These are phyloP conservation scores for Dicranocentrus wangi DNA, from an alignment of 2,888 invertebrate species.

Conservation along the genomic window DNA sequence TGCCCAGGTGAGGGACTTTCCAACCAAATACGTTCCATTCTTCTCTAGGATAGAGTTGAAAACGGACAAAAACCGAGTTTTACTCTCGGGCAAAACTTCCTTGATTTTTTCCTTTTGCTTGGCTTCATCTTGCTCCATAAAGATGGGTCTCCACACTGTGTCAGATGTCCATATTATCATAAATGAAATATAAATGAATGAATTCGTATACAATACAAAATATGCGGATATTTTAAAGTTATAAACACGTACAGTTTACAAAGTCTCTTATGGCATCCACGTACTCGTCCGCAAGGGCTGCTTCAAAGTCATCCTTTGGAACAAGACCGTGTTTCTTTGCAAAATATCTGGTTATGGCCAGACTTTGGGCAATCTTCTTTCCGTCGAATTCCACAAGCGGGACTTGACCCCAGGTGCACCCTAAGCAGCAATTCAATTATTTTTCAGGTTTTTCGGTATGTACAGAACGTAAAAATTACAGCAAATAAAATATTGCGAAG, in stretches of 20 bases:
- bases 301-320: conserved; percentile 78
- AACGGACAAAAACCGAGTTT: conserved; percentile 75
- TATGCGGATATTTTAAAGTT: too few relatives aligned
- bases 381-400: conserved; percentile 79
- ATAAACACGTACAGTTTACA: neutral
- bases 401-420: conserved; percentile 73
- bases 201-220: neutral
- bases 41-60: conserved; percentile 47
- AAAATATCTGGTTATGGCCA: conserved; percentile 79
- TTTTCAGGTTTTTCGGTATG: too few relatives aligned
- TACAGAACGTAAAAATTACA: too few relatives aligned
- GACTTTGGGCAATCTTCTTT: conserved; percentile 77
- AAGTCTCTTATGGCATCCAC: conserved; percentile 78
- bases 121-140: conserved; percentile 10
- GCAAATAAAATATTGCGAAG: too few relatives aligned
- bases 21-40: conserved; percentile 58
- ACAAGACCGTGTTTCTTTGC: conserved; percentile 77
- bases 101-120: neutral
- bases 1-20: conserved; percentile 62
- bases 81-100: neutral
- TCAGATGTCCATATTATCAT: neutral
- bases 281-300: conserved; percentile 78
- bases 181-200: neutral
- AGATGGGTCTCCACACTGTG: conserved; percentile 2
- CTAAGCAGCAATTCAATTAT: neutral